Percentiles rank a stretch among this genome's conserved stretches.
These are phyloP conservation scores for Popillia japonica DNA, from an alignment of 1,140 invertebrate genomes.

Conservation along the genomic window DNA sequence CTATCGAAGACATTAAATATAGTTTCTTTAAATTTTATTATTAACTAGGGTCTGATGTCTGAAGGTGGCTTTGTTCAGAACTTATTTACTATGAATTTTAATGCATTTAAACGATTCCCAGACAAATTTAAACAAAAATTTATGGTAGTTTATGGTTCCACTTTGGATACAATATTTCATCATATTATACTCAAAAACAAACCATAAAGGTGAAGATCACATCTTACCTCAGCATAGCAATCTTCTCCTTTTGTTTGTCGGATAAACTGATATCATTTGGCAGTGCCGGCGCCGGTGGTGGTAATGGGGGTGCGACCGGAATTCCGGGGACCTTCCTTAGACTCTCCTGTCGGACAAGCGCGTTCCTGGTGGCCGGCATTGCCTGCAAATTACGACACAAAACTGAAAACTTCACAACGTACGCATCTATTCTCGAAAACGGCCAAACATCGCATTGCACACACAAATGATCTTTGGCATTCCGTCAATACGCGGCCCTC, in stretches of 20 bases:
- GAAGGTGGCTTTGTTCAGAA: too few relatives aligned
- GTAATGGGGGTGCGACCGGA: constrained; percentile 74
- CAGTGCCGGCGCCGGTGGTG: constrained; percentile 71
- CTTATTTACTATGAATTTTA: too few relatives aligned
- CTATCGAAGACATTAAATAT: too few relatives aligned
- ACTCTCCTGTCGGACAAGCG: constrained; percentile 52
- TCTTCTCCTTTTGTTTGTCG: constrained; percentile 65
- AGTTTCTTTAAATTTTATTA: too few relatives aligned
- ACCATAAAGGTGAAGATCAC: background rate
- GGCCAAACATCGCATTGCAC: background rate
- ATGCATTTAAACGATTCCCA: too few relatives aligned
- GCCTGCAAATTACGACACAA: constrained; percentile 29
- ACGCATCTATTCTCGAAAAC: background rate
- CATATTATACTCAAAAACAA: background rate
- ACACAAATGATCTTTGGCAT: constrained; percentile 24
- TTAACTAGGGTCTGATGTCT: too few relatives aligned
- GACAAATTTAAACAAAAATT: background rate
- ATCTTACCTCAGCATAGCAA: constrained; percentile 65
- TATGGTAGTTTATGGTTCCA: too few relatives aligned
- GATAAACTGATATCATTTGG: constrained; percentile 63
- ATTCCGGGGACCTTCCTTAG: constrained; percentile 57
- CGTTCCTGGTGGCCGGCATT: constrained; percentile 52
- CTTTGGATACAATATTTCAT: background rate
- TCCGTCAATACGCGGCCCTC: background rate
- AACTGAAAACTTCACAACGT: constrained; percentile 17